Percentiles rank a stretch among this genome's conserved stretches.
Conservation (phyloP, 2,888 invertebrate species). For the Patella pellucida region DNA sequence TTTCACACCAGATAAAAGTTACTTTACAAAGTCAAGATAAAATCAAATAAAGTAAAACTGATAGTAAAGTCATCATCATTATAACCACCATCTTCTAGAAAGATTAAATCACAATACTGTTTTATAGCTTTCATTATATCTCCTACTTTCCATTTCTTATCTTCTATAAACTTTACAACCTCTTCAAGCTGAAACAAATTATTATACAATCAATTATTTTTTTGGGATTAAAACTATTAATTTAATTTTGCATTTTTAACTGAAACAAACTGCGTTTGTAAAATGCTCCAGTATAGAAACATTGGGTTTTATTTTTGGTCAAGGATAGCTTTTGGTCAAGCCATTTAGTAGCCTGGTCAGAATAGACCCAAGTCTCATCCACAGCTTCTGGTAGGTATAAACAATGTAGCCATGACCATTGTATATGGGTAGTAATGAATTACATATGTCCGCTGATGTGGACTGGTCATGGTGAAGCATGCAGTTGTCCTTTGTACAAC, state of each 20-base stretch:
- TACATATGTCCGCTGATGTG: too few relatives aligned
- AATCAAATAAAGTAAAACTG: not conserved
- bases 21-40: not conserved
- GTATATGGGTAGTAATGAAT: too few relatives aligned
- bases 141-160: slow-evolving; percentile 53
- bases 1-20: too few relatives aligned
- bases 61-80: not conserved
- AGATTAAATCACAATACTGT: slow-evolving; percentile 47
- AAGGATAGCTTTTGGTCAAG: too few relatives aligned
- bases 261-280: not conserved
- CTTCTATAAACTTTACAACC: slow-evolving; percentile 44
- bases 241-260: not conserved
- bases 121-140: slow-evolving; percentile 53
- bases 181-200: slow-evolving; percentile 47
- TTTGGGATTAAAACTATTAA: not conserved
- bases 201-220: not conserved
- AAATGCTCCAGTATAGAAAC: not conserved
- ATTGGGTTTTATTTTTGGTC: too few relatives aligned
- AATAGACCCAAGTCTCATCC: too few relatives aligned
- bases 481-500: too few relatives aligned
- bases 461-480: too few relatives aligned
- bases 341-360: too few relatives aligned
- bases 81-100: slow-evolving; percentile 17
- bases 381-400: too few relatives aligned
- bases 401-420: too few relatives aligned